Evolutionary conservation across 2,888 invertebrate genomes (phyloP).

Genomic region (Lasioglossum pauxillum): DNA sequence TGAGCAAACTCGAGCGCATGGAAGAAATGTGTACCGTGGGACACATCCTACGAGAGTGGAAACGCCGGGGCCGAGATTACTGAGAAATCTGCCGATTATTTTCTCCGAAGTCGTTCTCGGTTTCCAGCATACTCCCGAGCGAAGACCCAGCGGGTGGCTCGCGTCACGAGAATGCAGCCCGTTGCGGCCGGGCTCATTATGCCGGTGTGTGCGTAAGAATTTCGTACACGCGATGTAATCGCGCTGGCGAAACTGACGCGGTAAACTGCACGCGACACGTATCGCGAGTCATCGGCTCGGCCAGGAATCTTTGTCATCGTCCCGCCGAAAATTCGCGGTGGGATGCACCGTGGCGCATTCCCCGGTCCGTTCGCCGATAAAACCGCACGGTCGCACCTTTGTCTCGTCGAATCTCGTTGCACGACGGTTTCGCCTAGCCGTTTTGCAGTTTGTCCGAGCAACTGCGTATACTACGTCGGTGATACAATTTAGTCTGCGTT

Average conservation of each 20-base stretch:
- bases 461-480: neutral
- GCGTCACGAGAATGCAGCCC: slow-evolving; percentile 71
- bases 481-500: neutral
- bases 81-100: slow-evolving; percentile 59
- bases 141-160: slow-evolving; percentile 69
- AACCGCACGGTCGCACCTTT: neutral
- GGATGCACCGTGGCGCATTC: neutral
- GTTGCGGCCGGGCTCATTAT: slow-evolving; percentile 76
- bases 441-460: neutral
- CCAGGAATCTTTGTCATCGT: slow-evolving; percentile 21
- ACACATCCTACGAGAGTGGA: neutral
- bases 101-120: slow-evolving; percentile 62
- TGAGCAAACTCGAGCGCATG: neutral
- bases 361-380: neutral
- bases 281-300: slow-evolving; percentile 23
- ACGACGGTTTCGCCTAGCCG: neutral
- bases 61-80: slow-evolving; percentile 27
- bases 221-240: slow-evolving; percentile 75
- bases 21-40: neutral
- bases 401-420: neutral
- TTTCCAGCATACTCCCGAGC: slow-evolving; percentile 55
- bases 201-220: slow-evolving; percentile 77
- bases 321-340: neutral
- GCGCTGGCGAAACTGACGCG: slow-evolving; percentile 57
- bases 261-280: slow-evolving; percentile 20